These are phyloP conservation scores for Lithobates pipiens DNA, from an alignment of 2,797 vertebrate genomes.

Conservation along the genomic window DNA sequence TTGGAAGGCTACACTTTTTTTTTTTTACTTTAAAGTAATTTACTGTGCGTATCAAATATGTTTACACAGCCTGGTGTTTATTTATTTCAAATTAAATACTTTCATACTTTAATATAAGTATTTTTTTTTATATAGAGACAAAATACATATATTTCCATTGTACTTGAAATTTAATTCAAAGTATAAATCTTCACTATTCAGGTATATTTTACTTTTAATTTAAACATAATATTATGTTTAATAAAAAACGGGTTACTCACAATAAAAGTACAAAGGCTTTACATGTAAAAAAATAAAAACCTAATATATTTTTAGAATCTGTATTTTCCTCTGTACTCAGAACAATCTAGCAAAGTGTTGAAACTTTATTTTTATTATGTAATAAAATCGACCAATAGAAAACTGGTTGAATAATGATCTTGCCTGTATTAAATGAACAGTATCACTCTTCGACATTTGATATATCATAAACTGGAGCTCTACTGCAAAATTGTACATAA, in stretches of 20 bases:
- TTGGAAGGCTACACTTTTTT: not conserved
- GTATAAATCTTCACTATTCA: constrained; percentile 43
- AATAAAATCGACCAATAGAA: constrained; percentile 3
- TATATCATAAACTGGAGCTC: not conserved
- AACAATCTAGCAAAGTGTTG: constrained; percentile 3
- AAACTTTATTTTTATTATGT: constrained; percentile 24
- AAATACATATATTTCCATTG: constrained; percentile 49
- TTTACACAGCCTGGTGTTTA: constrained; percentile 37
- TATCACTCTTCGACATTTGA: not conserved
- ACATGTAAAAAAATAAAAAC: not conserved
- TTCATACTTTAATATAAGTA: constrained; percentile 4
- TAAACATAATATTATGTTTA: constrained; percentile 68
- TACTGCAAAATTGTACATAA: not conserved
- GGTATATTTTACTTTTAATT: constrained; percentile 77
- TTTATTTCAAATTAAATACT: constrained; percentile 46
- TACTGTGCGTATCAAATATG: not conserved
- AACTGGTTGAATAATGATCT: not conserved
- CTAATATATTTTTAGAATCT: not conserved
- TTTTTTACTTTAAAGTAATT: not conserved
- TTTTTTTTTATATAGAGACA: constrained; percentile 11
- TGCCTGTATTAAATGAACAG: not conserved
- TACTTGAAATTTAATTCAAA: constrained; percentile 47
- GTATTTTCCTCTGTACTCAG: not conserved
- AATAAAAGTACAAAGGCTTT: constrained; percentile 7
- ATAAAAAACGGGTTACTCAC: constrained; percentile 2